Percentiles rank a stretch among this genome's conserved stretches.
Conservation (phyloP, 37 sponge, comb jelly and placozoan genomes). For the Cladorhizidae sp. region DNA sequence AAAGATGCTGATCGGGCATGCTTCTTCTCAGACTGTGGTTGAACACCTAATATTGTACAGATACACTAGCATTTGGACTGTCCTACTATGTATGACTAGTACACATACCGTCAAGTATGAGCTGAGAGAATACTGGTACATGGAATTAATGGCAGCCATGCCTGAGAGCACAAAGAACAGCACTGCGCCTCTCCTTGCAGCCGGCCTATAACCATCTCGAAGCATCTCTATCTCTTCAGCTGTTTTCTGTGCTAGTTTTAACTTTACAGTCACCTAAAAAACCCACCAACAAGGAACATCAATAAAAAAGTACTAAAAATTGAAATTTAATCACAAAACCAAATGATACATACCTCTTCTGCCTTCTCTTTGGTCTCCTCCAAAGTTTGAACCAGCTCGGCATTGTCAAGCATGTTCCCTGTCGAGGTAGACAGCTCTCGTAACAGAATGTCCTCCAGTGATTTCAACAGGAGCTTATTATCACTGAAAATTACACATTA, state of each 20-base stretch:
- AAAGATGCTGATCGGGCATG: slow-evolving; percentile 88
- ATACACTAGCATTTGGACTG: background rate
- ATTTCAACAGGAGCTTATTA: slow-evolving; percentile 95
- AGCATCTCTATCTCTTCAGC: slow-evolving; percentile 88
- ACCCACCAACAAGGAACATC: slow-evolving; percentile 44
- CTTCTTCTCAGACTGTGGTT: slow-evolving; percentile 87
- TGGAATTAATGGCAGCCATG: slow-evolving; percentile 96
- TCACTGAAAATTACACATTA: slow-evolving; percentile 50
- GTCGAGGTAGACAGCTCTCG: slow-evolving; percentile 96
- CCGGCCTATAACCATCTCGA: slow-evolving; percentile 95
- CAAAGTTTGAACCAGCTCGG: slow-evolving; percentile 94
- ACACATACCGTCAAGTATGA: slow-evolving; percentile 72
- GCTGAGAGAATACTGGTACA: slow-evolving; percentile 99
- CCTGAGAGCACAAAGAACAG: slow-evolving; percentile 98
- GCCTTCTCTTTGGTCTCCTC: slow-evolving; percentile 99
- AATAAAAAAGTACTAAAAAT: background rate
- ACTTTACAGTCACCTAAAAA: slow-evolving; percentile 67
- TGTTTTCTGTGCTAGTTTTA: slow-evolving; percentile 84
- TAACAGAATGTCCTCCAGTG: slow-evolving; percentile 97
- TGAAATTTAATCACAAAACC: too few relatives aligned
- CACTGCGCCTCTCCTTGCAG: slow-evolving; percentile 95
- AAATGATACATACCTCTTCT: slow-evolving; percentile 79
- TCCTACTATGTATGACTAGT: background rate
- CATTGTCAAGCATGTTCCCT: slow-evolving; percentile 99
- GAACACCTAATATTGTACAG: slow-evolving; percentile 61